These are phyloP conservation scores for Morbakka virulenta DNA, from an alignment of 30 jellyfish, hydroid and myxozoan genomes.

Conservation along the genomic window DNA sequence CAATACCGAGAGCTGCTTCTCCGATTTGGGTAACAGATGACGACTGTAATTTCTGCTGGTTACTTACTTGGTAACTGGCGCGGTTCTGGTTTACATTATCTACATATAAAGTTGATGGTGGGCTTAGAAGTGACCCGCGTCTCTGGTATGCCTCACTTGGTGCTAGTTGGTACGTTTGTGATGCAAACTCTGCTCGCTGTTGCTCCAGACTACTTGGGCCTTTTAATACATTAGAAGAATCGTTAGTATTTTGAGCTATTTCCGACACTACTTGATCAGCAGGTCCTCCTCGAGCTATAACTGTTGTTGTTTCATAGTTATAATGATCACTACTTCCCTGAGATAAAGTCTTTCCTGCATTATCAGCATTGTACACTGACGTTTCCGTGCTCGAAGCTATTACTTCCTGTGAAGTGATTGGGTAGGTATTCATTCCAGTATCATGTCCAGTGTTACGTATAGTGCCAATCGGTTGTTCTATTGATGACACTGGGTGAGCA, in stretches of 20 bases:
- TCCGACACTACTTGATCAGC: neutral
- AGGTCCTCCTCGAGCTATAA: neutral
- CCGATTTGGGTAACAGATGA: neutral
- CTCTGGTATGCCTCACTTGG: neutral
- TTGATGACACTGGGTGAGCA: neutral
- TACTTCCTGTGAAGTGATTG: neutral
- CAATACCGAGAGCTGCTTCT: neutral
- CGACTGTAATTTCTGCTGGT: neutral
- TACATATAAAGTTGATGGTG: neutral
- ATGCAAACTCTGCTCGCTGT: neutral
- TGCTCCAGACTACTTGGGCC: neutral
- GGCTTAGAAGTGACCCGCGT: neutral
- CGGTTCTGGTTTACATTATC: neutral
- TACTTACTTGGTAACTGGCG: neutral
- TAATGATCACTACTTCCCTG: neutral
- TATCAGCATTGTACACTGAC: too few relatives aligned
- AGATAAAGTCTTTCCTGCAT: neutral
- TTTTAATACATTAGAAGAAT: neutral
- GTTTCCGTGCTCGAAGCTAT: neutral
- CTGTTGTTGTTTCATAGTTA: neutral
- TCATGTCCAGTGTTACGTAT: too few relatives aligned
- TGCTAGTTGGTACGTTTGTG: neutral
- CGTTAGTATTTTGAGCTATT: neutral
- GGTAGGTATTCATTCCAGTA: neutral
- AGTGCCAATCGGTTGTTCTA: too few relatives aligned